Evolutionary conservation across 37 sponge, comb jelly and placozoan species (phyloP).

Genomic region (Hexactinellida sp.): DNA sequence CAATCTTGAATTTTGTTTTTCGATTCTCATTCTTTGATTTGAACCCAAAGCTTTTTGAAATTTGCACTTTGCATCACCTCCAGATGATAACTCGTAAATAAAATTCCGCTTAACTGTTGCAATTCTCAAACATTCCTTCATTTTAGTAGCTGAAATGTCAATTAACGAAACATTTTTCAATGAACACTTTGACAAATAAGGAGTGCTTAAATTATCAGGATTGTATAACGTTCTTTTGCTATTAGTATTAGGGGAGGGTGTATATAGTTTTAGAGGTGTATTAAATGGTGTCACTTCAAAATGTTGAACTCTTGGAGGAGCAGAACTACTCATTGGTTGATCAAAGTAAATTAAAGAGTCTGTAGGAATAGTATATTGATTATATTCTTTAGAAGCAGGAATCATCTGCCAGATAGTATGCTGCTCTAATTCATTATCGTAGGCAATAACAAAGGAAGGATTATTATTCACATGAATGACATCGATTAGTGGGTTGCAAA

Average conservation of each 20-base stretch:
- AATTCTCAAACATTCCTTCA: neutral
- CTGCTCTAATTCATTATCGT: neutral
- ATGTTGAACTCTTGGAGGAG: slow-evolving; percentile 12
- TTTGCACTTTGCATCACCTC: neutral
- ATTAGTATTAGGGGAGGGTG: neutral
- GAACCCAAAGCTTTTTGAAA: neutral
- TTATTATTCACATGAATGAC: neutral
- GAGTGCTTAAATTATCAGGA: neutral
- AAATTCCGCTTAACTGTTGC: neutral
- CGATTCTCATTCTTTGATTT: neutral
- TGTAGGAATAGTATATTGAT: neutral
- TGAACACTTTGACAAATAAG: neutral
- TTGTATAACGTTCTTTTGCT: neutral
- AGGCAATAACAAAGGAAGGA: neutral
- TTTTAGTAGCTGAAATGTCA: neutral
- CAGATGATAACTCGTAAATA: neutral
- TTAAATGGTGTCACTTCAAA: slow-evolving; percentile 6
- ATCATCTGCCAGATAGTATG: neutral
- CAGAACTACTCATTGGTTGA: slow-evolving; percentile 15
- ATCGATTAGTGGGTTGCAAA: neutral
- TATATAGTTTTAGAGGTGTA: slow-evolving; percentile 1
- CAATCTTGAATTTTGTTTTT: neutral
- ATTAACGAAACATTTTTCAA: neutral
- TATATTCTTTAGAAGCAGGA: neutral
- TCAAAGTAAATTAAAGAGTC: neutral